These are phyloP conservation scores for Rhagonycha fulva DNA, from an alignment of 2,888 invertebrate species.

Conservation along the genomic window DNA sequence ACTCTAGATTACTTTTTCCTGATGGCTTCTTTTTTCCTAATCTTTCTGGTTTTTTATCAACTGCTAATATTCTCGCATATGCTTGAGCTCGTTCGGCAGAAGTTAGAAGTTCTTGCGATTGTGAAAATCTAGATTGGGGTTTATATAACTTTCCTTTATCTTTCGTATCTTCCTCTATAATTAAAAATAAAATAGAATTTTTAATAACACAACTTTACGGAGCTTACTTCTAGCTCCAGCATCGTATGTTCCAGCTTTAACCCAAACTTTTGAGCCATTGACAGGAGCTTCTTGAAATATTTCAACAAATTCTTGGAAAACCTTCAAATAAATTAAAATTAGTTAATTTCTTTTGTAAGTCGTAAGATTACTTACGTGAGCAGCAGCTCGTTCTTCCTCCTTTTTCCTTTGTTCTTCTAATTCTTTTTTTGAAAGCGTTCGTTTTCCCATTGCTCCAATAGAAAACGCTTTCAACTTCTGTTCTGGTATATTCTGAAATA, in stretches of 20 bases:
- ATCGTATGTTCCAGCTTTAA: slow-evolving; percentile 97
- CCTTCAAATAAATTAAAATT: slow-evolving; percentile 57
- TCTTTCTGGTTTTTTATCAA: slow-evolving; percentile 69
- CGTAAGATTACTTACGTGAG: slow-evolving; percentile 66
- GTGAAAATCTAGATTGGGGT: slow-evolving; percentile 76
- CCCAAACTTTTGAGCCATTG: slow-evolving; percentile 88
- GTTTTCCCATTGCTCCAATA: slow-evolving; percentile 74
- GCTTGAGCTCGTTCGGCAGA: slow-evolving; percentile 72
- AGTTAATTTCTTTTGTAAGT: neutral
- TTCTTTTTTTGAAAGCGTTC: slow-evolving; percentile 79
- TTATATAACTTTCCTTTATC: slow-evolving; percentile 93
- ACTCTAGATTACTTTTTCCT: slow-evolving; percentile 93
- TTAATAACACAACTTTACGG: neutral
- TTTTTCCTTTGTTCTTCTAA: slow-evolving; percentile 85
- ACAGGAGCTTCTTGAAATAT: slow-evolving; percentile 90
- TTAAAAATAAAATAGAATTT: neutral
- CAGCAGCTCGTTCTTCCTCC: slow-evolving; percentile 89
- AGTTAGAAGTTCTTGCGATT: slow-evolving; percentile 58
- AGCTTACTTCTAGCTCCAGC: slow-evolving; percentile 85
- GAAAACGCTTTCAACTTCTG: slow-evolving; percentile 79
- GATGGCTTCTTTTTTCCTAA: slow-evolving; percentile 72
- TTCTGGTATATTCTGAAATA: slow-evolving; percentile 57
- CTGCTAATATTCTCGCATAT: slow-evolving; percentile 66
- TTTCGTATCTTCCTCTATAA: slow-evolving; percentile 80
- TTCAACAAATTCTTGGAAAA: slow-evolving; percentile 96